Percentiles rank a stretch among this genome's conserved stretches.
These are phyloP conservation scores for Cebus imitator DNA, from an alignment of 2,113 vertebrate genomes.

Conservation along the genomic window DNA sequence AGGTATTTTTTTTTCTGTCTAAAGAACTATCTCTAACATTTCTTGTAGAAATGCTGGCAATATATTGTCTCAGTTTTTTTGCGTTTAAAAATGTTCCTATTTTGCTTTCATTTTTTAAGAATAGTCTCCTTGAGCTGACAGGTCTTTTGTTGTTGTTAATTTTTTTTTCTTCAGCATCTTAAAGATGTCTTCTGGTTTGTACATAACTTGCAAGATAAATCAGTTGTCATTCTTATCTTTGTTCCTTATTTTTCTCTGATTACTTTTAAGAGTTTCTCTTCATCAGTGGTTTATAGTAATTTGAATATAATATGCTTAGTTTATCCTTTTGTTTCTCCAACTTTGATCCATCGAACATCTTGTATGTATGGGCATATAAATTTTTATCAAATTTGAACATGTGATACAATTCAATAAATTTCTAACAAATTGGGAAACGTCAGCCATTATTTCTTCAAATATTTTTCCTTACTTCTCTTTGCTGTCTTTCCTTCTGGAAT, in stretches of 20 bases:
- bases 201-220: not conserved
- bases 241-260: not conserved
- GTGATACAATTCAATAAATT: not conserved
- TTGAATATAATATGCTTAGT: not conserved
- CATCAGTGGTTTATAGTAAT: not conserved
- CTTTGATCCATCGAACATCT: not conserved
- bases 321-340: not conserved
- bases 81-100: not conserved
- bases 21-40: not conserved
- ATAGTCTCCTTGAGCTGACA: not conserved
- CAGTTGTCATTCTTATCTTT: not conserved
- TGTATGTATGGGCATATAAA: not conserved
- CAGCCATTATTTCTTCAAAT: not conserved
- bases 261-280: not conserved
- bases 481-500: not conserved
- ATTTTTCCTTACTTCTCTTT: not conserved
- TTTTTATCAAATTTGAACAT: not conserved
- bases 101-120: not conserved
- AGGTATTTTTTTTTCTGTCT: not conserved
- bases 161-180: not conserved
- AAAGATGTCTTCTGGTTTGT: not conserved
- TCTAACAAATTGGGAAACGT: not conserved
- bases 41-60: not conserved
- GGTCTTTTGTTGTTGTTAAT: not conserved
- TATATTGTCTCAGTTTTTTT: not conserved